Evolutionary conservation across 2,113 vertebrate species (phyloP), one percentile per base, ranked within the genome.

Genomic region (Clupea harengus): DNA sequence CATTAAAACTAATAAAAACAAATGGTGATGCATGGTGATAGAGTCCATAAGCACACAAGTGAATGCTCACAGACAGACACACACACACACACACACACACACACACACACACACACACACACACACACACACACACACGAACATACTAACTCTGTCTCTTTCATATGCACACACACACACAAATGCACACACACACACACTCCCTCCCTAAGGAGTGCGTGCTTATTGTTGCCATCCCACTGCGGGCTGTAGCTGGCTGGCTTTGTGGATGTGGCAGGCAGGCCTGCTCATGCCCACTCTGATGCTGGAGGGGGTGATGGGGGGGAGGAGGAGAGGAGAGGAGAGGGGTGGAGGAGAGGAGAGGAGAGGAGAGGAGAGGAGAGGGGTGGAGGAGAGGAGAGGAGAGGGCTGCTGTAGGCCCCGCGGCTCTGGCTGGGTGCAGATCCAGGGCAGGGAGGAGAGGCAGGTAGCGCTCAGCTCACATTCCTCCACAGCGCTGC

Each of bases 221-320:
- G n/a, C 82, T 67, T 45, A 81, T 8, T 15, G 22, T 8, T 8
- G 78, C 80, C 83, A 87, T 85, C 86, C 72, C 64, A 81, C 83
- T 84, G 72, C 85, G 85, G 85, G 80, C 88, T 88, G 18, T 87
- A 81, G 18, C 88, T 83, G 54, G 67, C 67, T 39, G 52, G 82
- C 54, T 81, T 20, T 82, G 78, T 45, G 82, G 89, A 92, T 85
- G 85, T 89, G 90, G 88, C 75, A 60, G 90, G 64, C 94, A 93
- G 88, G 95, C 92, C 91, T 85, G 84, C 57, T 94, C 94, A 91
- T 85, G 93, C 89, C 89, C 45, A 83, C 45, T 78, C 10, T 50
- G 87, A 49, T 28, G 52, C 32, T 72, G 45, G 82, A 72, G 81
- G 44, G 57, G 15, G 60, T 45, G 84, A 64, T 75, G 9, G 67